Evolutionary conservation across 2,797 vertebrate genomes (phyloP).

Genomic region (Enteromius treurensis): DNA sequence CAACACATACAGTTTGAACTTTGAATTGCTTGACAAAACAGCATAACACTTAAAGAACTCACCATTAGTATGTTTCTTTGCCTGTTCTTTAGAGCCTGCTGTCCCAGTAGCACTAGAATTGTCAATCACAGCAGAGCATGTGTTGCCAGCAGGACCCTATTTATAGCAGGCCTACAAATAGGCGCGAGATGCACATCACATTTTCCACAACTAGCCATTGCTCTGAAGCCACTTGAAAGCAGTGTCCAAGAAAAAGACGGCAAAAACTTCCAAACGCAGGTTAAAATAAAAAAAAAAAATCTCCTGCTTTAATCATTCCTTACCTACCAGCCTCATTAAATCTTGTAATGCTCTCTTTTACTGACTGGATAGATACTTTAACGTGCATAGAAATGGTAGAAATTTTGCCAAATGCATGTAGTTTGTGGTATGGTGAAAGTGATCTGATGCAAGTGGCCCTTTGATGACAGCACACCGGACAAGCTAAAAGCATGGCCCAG

Average conservation of each 20-base stretch:
- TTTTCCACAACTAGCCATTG: constrained; percentile 77
- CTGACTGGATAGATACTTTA: neutral
- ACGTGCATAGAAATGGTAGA: neutral
- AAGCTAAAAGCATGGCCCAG: constrained; percentile 40
- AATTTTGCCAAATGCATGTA: neutral
- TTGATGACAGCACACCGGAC: constrained; percentile 25
- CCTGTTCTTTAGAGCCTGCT: constrained; percentile 70
- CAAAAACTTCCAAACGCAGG: neutral
- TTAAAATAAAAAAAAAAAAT: neutral
- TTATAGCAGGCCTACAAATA: constrained; percentile 86
- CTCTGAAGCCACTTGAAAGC: constrained; percentile 57
- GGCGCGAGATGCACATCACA: constrained; percentile 79
- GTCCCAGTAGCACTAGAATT: constrained; percentile 76
- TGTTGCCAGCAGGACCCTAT: constrained; percentile 81
- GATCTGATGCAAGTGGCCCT: constrained; percentile 38
- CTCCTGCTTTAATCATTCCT: neutral
- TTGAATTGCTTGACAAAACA: constrained; percentile 17
- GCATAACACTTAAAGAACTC: constrained; percentile 63
- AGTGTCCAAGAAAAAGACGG: constrained; percentile 58
- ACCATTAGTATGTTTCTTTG: constrained; percentile 75
- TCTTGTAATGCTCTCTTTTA: neutral
- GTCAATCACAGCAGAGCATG: constrained; percentile 82
- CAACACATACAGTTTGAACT: neutral
- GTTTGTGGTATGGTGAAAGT: neutral
- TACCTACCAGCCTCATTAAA: neutral